Conservation (phyloP, 2,888 invertebrate genomes). For the Gisinianus flammeolus region DNA sequence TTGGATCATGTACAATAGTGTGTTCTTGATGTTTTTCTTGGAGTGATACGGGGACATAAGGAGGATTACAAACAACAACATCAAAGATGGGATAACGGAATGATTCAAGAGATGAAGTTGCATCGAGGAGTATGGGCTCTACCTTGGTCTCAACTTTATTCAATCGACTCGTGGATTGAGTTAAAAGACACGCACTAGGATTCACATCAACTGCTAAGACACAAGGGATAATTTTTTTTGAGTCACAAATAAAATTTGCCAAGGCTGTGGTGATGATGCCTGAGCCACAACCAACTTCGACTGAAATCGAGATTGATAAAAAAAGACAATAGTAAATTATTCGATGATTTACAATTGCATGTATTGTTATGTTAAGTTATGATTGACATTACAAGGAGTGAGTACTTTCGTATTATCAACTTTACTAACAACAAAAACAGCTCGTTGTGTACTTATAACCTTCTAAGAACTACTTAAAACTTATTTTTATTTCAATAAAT, state of each 20-base stretch:
- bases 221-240: slow-evolving; percentile 59
- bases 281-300: slow-evolving; percentile 93
- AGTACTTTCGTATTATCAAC: too few species aligned
- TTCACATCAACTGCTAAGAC: slow-evolving; percentile 84
- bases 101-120: slow-evolving; percentile 70
- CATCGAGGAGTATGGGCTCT: slow-evolving; percentile 64
- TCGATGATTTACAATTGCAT: too few species aligned
- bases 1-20: slow-evolving; percentile 66
- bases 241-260: slow-evolving; percentile 66
- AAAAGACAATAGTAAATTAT: too few species aligned
- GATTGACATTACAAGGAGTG: too few species aligned
- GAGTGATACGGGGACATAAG: slow-evolving; percentile 89
- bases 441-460: too few species aligned
- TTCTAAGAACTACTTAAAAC: too few species aligned
- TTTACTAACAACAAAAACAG: too few species aligned
- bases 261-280: slow-evolving; percentile 89
- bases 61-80: slow-evolving; percentile 94
- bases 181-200: slow-evolving; percentile 74
- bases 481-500: too few species aligned
- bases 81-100: slow-evolving; percentile 74
- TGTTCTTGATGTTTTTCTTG: slow-evolving; percentile 65
- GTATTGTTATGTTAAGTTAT: too few species aligned
- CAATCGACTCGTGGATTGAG: slow-evolving; percentile 71
- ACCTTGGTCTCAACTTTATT: slow-evolving; percentile 65
- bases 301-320: too few species aligned